Conservation (phyloP, 2,888 invertebrate genomes). For the Chrysolina haemoptera region DNA sequence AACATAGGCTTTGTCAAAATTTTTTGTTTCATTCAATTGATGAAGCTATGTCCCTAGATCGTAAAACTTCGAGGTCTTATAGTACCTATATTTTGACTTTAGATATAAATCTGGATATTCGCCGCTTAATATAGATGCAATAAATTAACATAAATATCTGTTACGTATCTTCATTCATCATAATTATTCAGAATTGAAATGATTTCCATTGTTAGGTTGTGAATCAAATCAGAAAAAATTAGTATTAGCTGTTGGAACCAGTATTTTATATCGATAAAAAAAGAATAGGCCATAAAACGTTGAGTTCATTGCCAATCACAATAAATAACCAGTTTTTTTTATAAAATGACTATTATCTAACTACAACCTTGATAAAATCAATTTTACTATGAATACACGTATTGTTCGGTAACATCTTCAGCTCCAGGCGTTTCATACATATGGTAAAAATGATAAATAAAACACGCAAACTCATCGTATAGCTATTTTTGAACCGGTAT, state of each 20-base stretch:
- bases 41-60: too few relatives aligned
- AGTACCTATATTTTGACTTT: too few relatives aligned
- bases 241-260: neutral
- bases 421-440: neutral
- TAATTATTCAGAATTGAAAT: neutral
- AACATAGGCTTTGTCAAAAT: too few relatives aligned
- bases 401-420: slow-evolving; percentile 16
- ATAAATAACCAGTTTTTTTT: neutral
- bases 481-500: slow-evolving; percentile 9
- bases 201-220: neutral
- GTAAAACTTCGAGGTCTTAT: too few relatives aligned
- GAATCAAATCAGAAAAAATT: neutral
- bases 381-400: neutral
- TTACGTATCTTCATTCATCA: too few relatives aligned
- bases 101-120: too few relatives aligned
- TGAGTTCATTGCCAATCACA: slow-evolving; percentile 9
- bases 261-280: neutral
- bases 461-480: slow-evolving; percentile 2
- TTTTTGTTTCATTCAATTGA: too few relatives aligned
- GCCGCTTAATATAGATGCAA: too few relatives aligned
- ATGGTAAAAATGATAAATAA: slow-evolving; percentile 1
- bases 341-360: neutral
- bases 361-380: slow-evolving; percentile 6
- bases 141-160: too few relatives aligned
- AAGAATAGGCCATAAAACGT: neutral